Evolutionary conservation across 1,140 invertebrate species (phyloP).

Genomic region (Sweltsa coloradensis): DNA sequence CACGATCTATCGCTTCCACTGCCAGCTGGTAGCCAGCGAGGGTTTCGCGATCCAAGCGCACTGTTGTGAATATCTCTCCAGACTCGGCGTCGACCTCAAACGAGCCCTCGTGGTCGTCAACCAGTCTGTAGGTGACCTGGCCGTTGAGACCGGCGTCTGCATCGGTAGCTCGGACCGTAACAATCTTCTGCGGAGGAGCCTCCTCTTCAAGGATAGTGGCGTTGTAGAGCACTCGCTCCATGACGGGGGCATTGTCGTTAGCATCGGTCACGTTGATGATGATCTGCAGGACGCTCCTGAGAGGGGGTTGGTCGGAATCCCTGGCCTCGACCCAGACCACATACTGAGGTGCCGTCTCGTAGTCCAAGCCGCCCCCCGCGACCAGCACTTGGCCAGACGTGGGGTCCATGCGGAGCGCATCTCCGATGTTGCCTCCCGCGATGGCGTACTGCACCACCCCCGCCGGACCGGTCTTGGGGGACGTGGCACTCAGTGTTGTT

Average conservation of each 20-base stretch:
- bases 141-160: conserved; percentile 80
- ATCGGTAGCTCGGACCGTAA: conserved; percentile 71
- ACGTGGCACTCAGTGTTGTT: conserved; percentile 53
- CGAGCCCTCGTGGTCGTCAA: conserved; percentile 57
- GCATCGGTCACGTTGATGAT: conserved; percentile 78
- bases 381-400: conserved; percentile 67
- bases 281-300: conserved; percentile 62
- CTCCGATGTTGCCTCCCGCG: conserved; percentile 81
- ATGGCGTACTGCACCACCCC: conserved; percentile 67
- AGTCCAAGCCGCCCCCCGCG: conserved; percentile 69
- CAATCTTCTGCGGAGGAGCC: conserved; percentile 59
- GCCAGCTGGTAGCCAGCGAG: conserved; percentile 69
- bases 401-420: conserved; percentile 68
- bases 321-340: conserved; percentile 87
- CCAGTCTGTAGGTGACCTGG: conserved; percentile 62
- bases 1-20: conserved; percentile 79
- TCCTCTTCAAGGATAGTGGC: conserved; percentile 77
- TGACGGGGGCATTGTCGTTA: conserved; percentile 82
- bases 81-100: conserved; percentile 70
- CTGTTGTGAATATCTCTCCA: conserved; percentile 76
- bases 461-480: conserved; percentile 54
- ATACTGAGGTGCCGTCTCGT: conserved; percentile 70
- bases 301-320: conserved; percentile 67
- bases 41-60: conserved; percentile 75
- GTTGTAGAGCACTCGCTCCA: conserved; percentile 69